Evolutionary conservation across 2,888 invertebrate species (phyloP), one percentile per base, ranked within the genome.

Genomic region (Limnephilus rhombicus): DNA sequence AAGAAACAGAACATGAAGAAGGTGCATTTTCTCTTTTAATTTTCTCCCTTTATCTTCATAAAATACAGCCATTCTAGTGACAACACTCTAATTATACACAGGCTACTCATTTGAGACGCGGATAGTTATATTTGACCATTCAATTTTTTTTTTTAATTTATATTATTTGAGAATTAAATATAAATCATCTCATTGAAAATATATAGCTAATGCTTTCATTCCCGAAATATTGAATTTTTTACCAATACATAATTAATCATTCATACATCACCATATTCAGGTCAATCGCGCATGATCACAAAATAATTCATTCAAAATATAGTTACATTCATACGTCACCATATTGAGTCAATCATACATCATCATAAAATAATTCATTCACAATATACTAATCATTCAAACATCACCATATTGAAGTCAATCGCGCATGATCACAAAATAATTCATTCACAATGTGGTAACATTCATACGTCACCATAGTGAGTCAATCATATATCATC

Each of bases 51-150:
- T 0, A 68, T 68, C 68, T n/a, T n/a, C 68, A 68, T 68, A 68
- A 68, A 68, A 24, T 68, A 68, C n/a, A n/a, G 68, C 24, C 9
- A 68, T 68, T 68, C 68, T 68, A 68, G 68, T 68, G n/a, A 68
- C 68, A 68, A 68, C 68, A 68, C 68, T 68, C 68, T 68, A 68
- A 68, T 68, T 68, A 68, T 68, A 68, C 68, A 68, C 68, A 68
- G 68, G 68, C 68, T 68, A 68, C 68, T 68, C 68, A 68, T 68
- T 68, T 68, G 68, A 68, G 68, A 68, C 68, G 68, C 68, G 68
- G 68, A 68, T 68, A 68, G 68, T 68, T 24, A 24, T 68, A 68
- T 68, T 68, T 24, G 24, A 68, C 24, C 24, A 68, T 24, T 24
- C 45, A 45, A 45, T 5, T 9, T 9, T 24, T 68, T 9, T 4